Percentiles rank a stretch among this genome's conserved stretches.
These are phyloP conservation scores for Cosmia pyralina DNA, from an alignment of 2,888 invertebrate genomes.

Conservation along the genomic window DNA sequence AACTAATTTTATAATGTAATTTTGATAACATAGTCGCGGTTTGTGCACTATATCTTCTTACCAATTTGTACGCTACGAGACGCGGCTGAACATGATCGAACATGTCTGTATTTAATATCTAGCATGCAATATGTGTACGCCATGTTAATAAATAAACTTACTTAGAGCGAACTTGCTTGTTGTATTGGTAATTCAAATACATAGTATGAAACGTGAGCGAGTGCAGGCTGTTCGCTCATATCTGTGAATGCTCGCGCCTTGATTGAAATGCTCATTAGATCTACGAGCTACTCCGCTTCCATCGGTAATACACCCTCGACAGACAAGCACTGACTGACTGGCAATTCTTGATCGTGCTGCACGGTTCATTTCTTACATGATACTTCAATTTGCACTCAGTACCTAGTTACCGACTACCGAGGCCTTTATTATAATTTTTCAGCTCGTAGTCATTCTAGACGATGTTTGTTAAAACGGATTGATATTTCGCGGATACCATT, in stretches of 20 bases:
- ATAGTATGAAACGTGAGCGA: neutral
- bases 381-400: neutral
- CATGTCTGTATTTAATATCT: no score
- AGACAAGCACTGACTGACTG: neutral
- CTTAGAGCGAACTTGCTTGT: neutral
- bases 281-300: neutral
- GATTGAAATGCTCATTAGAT: slow-evolving; percentile 8
- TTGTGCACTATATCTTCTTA: no score
- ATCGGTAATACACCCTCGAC: neutral
- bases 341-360: neutral
- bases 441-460: neutral
- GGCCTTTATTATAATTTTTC: neutral
- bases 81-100: no score
- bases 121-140: no score
- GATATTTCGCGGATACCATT: no score
- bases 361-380: neutral
- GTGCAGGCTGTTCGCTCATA: neutral
- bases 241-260: slow-evolving; percentile 1
- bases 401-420: neutral
- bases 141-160: no score
- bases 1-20: no score
- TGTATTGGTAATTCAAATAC: neutral
- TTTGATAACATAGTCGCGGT: no score
- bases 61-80: no score
- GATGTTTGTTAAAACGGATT: no score